phyloP scores from a whole-genome alignment of 2,797 vertebrate genomes.

The Pangasius sanitwongsei region DNA sequence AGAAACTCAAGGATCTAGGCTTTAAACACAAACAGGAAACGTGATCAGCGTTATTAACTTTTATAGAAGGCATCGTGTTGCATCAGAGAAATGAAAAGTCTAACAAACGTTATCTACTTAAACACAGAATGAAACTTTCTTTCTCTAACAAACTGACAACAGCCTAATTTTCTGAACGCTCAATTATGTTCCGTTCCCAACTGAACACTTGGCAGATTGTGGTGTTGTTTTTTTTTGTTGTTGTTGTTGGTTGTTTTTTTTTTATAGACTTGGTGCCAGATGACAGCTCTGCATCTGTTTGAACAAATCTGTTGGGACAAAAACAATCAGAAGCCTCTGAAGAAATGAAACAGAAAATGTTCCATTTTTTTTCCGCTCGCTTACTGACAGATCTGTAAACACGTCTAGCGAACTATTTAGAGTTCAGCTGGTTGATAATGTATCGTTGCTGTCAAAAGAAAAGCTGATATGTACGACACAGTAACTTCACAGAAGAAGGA shows the following conservation, averaged over 20 bases:
- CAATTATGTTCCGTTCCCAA: background rate
- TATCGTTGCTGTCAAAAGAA: background rate
- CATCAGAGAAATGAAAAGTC: background rate
- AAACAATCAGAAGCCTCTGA: background rate
- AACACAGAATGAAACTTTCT: background rate
- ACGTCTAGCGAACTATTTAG: background rate
- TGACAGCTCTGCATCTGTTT: background rate
- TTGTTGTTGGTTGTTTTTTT: background rate
- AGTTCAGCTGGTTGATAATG: background rate
- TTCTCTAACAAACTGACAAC: background rate
- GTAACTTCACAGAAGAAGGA: background rate
- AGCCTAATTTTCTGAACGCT: background rate
- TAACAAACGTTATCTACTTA: background rate
- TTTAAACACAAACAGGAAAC: background rate
- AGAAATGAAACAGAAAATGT: background rate
- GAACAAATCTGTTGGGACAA: background rate
- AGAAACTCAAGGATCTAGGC: background rate
- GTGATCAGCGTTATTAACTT: background rate
- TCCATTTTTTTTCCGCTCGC: background rate
- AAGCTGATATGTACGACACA: background rate
- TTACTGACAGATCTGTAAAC: background rate
- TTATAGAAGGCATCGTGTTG: background rate
- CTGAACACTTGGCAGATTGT: background rate
- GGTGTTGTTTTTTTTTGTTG: background rate
- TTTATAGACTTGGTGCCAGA: background rate